Percentiles rank a stretch among this genome's conserved stretches.
Conservation (phyloP, 2,797 vertebrate species). For the Chrysocyon brachyurus region DNA sequence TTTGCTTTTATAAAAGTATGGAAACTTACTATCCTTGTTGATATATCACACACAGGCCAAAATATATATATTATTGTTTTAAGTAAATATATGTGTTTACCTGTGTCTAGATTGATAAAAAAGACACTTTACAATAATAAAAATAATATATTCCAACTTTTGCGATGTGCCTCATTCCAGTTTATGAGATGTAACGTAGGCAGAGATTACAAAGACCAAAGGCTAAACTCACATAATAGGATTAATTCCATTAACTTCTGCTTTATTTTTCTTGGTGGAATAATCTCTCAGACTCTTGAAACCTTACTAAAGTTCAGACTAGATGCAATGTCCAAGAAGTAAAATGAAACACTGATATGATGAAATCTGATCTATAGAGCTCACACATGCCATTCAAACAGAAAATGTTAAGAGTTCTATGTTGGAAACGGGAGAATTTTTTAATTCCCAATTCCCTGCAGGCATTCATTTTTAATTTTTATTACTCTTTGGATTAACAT, state of each 20-base stretch:
- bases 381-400: conserved; percentile 76
- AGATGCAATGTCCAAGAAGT: background rate
- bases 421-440: conserved; percentile 71
- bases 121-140: background rate
- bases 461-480: conserved; percentile 85
- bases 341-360: conserved; percentile 59
- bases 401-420: conserved; percentile 59
- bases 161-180: background rate
- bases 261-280: conserved; percentile 4
- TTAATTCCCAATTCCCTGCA: conserved; percentile 70
- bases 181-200: background rate
- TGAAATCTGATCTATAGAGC: conserved; percentile 80
- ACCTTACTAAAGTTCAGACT: background rate
- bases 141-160: background rate
- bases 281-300: background rate
- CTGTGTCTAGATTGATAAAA: background rate
- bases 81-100: background rate
- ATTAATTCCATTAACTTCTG: background rate
- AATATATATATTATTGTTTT: background rate
- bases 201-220: background rate
- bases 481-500: conserved; percentile 83
- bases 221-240: background rate
- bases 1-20: background rate
- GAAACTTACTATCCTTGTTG: background rate
- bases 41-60: background rate